phyloP scores from a whole-genome alignment of 2,888 invertebrate species.

The Trilocha varians region DNA sequence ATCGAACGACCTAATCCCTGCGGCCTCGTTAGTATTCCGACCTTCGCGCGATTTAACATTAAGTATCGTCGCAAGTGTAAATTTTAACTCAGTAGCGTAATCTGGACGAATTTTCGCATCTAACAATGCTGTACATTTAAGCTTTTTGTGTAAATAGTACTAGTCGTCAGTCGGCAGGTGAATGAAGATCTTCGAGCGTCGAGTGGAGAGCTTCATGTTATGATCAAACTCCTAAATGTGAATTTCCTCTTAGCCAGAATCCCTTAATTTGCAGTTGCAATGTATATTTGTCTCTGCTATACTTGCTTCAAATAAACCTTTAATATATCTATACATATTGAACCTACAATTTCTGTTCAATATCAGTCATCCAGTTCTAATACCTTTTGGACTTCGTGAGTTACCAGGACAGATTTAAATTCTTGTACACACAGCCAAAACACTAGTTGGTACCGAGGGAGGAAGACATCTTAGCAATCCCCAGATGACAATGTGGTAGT shows the following conservation, averaged over 20 bases:
- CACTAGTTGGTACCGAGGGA: not conserved
- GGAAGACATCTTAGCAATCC: not conserved
- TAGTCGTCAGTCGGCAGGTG: conserved; percentile 36
- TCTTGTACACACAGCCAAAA: too few relatives aligned
- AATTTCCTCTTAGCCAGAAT: conserved; percentile 2
- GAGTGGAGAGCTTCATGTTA: conserved; percentile 26
- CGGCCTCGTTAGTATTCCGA: conserved; percentile 14
- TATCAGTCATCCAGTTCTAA: not conserved
- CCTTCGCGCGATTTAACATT: conserved; percentile 12
- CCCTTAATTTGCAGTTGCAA: not conserved
- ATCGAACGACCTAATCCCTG: conserved; percentile 25
- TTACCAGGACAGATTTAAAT: too few relatives aligned
- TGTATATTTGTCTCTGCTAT: not conserved
- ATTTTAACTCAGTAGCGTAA: conserved; percentile 58
- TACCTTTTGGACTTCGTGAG: too few relatives aligned
- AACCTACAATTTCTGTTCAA: too few relatives aligned
- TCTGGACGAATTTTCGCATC: conserved; percentile 66
- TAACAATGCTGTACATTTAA: conserved; percentile 70
- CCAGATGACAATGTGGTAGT: not conserved
- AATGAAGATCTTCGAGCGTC: conserved; percentile 31
- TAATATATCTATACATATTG: too few relatives aligned
- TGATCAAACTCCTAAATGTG: conserved; percentile 8
- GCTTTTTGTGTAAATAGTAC: conserved; percentile 71
- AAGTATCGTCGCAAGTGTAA: conserved; percentile 44
- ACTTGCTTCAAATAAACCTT: not conserved